Conservation (phyloP, 2,797 vertebrate genomes). For the Pangasius larnaudii region DNA sequence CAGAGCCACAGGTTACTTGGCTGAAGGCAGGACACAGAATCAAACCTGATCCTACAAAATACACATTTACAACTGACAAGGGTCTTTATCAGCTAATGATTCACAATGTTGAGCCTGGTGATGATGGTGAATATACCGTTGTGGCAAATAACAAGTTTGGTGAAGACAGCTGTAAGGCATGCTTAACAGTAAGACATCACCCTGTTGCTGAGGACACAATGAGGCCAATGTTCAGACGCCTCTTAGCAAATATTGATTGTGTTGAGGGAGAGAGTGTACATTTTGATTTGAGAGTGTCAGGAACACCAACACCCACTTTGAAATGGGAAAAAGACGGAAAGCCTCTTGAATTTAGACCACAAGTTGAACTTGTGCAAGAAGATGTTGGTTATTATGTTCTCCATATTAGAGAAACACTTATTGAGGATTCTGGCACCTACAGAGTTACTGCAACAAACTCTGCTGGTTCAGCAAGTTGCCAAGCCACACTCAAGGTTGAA, state of each 20-base stretch:
- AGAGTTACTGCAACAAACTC: conserved; percentile 94
- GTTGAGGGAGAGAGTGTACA: conserved; percentile 89
- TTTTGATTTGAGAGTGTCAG: conserved; percentile 95
- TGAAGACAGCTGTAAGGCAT: conserved; percentile 95
- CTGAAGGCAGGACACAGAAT: conserved; percentile 95
- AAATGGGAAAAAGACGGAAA: conserved; percentile 96
- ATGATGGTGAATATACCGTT: conserved; percentile 93
- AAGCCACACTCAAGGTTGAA: conserved; percentile 91
- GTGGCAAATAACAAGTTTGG: conserved; percentile 94
- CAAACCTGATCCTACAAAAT: conserved; percentile 90
- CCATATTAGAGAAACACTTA: conserved; percentile 91
- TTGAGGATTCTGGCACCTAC: conserved; percentile 95
- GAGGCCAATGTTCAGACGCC: conserved; percentile 97
- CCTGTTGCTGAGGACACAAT: conserved; percentile 87
- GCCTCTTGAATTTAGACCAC: conserved; percentile 84
- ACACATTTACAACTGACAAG: conserved; percentile 94
- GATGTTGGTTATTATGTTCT: conserved; percentile 89
- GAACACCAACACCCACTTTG: conserved; percentile 82
- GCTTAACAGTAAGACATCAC: conserved; percentile 89
- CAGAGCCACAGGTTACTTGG: conserved; percentile 94
- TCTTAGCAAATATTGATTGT: conserved; percentile 93
- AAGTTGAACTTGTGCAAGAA: conserved; percentile 90
- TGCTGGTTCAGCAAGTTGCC: conserved; percentile 91
- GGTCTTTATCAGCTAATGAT: conserved; percentile 96
- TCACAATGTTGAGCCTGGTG: conserved; percentile 85